These are phyloP conservation scores for Rhopalosiphum nymphaeae DNA, from an alignment of 2,888 invertebrate species.

Conservation along the genomic window DNA sequence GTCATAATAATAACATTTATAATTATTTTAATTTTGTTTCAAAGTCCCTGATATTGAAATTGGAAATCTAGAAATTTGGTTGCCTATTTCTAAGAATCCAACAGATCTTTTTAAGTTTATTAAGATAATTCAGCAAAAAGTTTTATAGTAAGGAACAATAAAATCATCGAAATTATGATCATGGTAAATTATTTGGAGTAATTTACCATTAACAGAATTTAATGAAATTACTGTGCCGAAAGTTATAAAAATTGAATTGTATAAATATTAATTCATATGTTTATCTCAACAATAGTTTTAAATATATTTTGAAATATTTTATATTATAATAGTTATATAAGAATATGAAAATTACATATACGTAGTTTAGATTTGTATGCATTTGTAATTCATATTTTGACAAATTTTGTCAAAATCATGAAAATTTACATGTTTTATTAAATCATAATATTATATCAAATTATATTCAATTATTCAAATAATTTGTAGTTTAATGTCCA, in stretches of 20 bases:
- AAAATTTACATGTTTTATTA: too few relatives aligned
- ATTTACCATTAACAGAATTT: slow-evolving; percentile 39
- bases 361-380: too few relatives aligned
- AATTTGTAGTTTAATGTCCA: too few relatives aligned
- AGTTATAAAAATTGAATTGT: background rate
- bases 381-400: too few relatives aligned
- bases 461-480: too few relatives aligned
- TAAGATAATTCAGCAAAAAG: slow-evolving; percentile 36
- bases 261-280: background rate
- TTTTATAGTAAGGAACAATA: background rate
- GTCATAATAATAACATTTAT: background rate
- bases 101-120: slow-evolving; percentile 20
- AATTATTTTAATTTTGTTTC: background rate
- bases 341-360: too few relatives aligned
- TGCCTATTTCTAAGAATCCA: slow-evolving; percentile 43
- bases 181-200: slow-evolving; percentile 47
- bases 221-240: background rate
- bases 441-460: too few relatives aligned
- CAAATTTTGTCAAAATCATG: too few relatives aligned
- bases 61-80: slow-evolving; percentile 1
- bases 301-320: too few relatives aligned
- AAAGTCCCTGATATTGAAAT: background rate
- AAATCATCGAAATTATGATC: slow-evolving; percentile 8
- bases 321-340: too few relatives aligned
- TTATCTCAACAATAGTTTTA: background rate